Evolutionary conservation across 2,113 vertebrate species (phyloP).

Genomic region (zebrafish (Danio rerio)): GRCz12tu NC_133181.1:9710001-9710500

Average conservation of each 20-base stretch:
- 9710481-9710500: no score
- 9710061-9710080: neutral
- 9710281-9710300: neutral
- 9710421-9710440: constrained; percentile 24
- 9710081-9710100: neutral
- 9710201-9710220: constrained; percentile 21
- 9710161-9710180: constrained; percentile 18
- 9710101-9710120: constrained; percentile 1
- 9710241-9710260: constrained; percentile 25
- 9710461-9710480: no score
- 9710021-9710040: neutral
- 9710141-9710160: constrained; percentile 32
- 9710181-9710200: constrained; percentile 8
- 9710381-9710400: neutral
- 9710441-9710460: neutral
- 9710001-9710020: constrained; percentile 15
- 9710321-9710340: constrained; percentile 13
- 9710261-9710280: neutral
- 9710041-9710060: constrained; percentile 14
- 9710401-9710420: neutral
- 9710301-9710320: neutral
- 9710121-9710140: constrained; percentile 31
- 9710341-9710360: constrained; percentile 10
- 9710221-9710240: neutral
- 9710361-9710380: constrained; percentile 22